These are phyloP conservation scores for Ptychadena robeensis DNA, from an alignment of 2,797 vertebrate genomes.

Conservation along the genomic window DNA sequence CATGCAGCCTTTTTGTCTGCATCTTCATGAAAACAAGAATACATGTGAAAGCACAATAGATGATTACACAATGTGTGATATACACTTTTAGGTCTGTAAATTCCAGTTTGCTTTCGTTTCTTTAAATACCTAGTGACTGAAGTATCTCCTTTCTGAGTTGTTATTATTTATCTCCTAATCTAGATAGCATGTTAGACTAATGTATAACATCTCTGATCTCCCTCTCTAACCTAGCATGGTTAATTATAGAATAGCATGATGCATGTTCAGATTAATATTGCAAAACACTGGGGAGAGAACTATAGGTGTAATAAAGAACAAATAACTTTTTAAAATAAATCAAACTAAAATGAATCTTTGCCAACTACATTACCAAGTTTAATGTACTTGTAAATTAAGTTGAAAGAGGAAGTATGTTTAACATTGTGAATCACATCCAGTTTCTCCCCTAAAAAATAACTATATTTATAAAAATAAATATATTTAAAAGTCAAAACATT, in stretches of 20 bases:
- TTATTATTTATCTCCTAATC: slow-evolving; percentile 67
- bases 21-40: neutral
- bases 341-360: no score
- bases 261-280: slow-evolving; percentile 57
- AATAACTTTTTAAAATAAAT: no score
- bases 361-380: no score
- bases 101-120: slow-evolving; percentile 72
- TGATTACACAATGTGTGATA: neutral
- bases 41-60: neutral
- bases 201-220: slow-evolving; percentile 66
- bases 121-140: slow-evolving; percentile 52
- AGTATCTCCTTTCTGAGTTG: slow-evolving; percentile 66
- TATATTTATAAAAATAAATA: no score
- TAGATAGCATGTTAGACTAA: slow-evolving; percentile 78
- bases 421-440: no score
- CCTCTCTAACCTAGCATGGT: slow-evolving; percentile 74
- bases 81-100: slow-evolving; percentile 58
- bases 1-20: neutral
- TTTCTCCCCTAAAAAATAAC: no score
- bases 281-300: neutral
- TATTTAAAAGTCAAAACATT: neutral
- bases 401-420: no score
- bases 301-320: neutral
- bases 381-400: no score
- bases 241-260: slow-evolving; percentile 68